Evolutionary conservation across 2,888 invertebrate genomes (phyloP), one percentile per base, ranked within the genome.

Genomic region (Neocrepidodera transversa): DNA sequence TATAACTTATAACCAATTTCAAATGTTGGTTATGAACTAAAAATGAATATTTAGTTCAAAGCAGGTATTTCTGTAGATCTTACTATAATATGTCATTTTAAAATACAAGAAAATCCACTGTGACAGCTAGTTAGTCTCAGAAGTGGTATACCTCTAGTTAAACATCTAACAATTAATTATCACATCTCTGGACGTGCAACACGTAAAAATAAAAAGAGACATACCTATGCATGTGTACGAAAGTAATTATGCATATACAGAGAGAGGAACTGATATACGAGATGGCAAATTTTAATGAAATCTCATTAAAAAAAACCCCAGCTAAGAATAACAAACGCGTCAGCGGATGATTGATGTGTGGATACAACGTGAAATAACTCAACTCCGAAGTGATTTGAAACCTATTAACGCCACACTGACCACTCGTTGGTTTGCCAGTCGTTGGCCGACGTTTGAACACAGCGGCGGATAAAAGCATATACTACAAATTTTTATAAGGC

Each of bases 201-300:
- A 16, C 30, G 20, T 4, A 23, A 35, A 13, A 57, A 50, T 51
- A 54, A 47, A 47, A 58, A 42, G 58, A 59, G 49, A 36, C 13
- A 8, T 20, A 36, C 13, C 40, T 36, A 45, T 28, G 28, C 45
- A 45, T 53, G 26, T 38, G 43, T 43, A 53, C 43, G 45, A 38
- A 58, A 26, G 55, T 54, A 53, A 62, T 64, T 62, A 64, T 53
- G 53, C 62, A 51, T 13, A n/a, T n/a, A 14, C 20, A 47, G 26
- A 45, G 42, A 57, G 59, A 63, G 65, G 57, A 69, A 69, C 67
- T 69, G 67, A 68, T 65, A 68, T 60, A 66, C 50, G 68, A 70
- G 71, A 70, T 69, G 69, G 70, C 67, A 50, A 68, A 69, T 67
- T 70, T 68, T 67, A 69, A 69, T 68, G 67, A 70, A 71, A 67